Evolutionary conservation across 2,113 vertebrate species (phyloP), one percentile per base, ranked within the genome.

Genomic region (Meles meles): DNA sequence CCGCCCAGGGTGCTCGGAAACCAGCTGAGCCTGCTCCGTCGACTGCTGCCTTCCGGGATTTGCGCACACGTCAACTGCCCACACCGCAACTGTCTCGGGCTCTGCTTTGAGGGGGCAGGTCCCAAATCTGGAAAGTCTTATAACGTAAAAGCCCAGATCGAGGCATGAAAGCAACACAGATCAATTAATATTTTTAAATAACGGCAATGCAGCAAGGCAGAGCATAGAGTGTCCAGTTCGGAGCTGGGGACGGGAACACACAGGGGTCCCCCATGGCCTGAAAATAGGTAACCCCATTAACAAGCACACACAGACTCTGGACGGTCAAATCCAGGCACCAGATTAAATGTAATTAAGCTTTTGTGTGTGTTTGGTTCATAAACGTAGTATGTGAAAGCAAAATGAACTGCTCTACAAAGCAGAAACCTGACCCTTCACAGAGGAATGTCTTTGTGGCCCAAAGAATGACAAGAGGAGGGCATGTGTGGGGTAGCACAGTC

Each of bases 1-100:
- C 27, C 7, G 20, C 52, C 29, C 74, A 1, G 1, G 2, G 14
- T 2, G 11, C n/a, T 52, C 4, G 1, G 3, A 2, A 65, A 42
- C 57, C 69, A 7, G 27, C 17, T 18, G 52, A 6, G 52, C 52
- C 52, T 18, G 13, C 44, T 80, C 17, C 23, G 7, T 4, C 1
- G 1, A 3, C 37, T 1, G 27, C 52, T 27, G 7, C 86, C 11
- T 20, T 67, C 37, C 17, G 20, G 31, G 63, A 79, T 63, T 7
- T 4, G 6, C 39, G 90, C 59, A 21, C 31, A 61, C 4, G 11
- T 23, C 63, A 44, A 23, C 37, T 4, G 7, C 23, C 27, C 52
- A n/a, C 7, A n/a, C 23, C n/a, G 55, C 59, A 25, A 21, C 27
- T 2, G 13, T 10, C 67, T 79, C 23, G 0, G 4, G 20, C 21